Evolutionary conservation across 2,888 invertebrate genomes (phyloP).

Genomic region (Helicoverpa assulta): DNA sequence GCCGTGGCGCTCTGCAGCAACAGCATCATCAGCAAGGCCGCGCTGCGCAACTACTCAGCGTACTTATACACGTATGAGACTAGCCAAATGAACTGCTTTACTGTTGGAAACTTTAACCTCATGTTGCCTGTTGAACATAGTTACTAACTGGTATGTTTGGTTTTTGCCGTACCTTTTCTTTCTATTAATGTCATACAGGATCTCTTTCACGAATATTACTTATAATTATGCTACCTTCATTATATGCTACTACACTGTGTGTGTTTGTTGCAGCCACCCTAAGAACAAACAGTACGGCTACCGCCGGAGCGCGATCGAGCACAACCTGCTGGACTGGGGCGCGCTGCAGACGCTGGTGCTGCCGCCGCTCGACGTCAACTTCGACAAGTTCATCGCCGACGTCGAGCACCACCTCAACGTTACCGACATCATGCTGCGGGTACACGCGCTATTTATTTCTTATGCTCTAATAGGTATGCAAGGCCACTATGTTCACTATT

Average conservation of each 20-base stretch:
- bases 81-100: background rate
- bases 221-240: no score
- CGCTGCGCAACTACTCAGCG: constrained; percentile 35
- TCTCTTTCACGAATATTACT: no score
- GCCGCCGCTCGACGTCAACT: constrained; percentile 26
- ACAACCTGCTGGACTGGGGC: constrained; percentile 39
- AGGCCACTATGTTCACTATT: no score
- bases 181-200: no score
- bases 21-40: constrained; percentile 45
- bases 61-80: constrained; percentile 41
- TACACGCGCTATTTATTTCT: constrained; percentile 9
- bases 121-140: no score
- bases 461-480: no score
- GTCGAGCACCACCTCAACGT: constrained; percentile 39
- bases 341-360: constrained; percentile 40
- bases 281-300: constrained; percentile 31
- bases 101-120: background rate
- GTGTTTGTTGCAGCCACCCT: constrained; percentile 31
- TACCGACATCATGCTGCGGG: constrained; percentile 56
- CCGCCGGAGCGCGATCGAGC: constrained; percentile 30
- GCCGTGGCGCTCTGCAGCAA: constrained; percentile 89
- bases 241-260: background rate
- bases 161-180: no score
- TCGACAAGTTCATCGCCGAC: constrained; percentile 38
- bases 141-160: no score